These are phyloP conservation scores for Ceratothoa steindachneri DNA, from an alignment of 2,888 invertebrate species.

Conservation along the genomic window DNA sequence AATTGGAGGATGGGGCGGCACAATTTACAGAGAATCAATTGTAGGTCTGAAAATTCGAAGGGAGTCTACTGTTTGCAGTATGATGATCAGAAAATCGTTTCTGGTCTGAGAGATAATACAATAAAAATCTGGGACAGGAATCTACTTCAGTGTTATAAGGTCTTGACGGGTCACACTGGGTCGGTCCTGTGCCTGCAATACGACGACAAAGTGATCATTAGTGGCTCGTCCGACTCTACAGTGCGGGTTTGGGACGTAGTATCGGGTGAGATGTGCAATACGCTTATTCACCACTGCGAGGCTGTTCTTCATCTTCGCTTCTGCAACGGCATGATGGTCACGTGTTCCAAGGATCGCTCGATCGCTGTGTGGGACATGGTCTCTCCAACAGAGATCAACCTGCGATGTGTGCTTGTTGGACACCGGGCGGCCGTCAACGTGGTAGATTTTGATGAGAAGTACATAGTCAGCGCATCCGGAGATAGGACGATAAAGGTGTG, in stretches of 20 bases:
- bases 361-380: slow-evolving; percentile 99
- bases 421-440: slow-evolving; percentile 99
- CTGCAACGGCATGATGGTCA: slow-evolving; percentile 99
- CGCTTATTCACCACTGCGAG: slow-evolving; percentile 98
- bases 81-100: slow-evolving; percentile 94
- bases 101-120: slow-evolving; percentile 96
- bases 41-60: slow-evolving; percentile 97
- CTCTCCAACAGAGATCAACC: slow-evolving; percentile 89
- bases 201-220: slow-evolving; percentile 97
- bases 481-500: slow-evolving; percentile 98
- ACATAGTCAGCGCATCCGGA: slow-evolving; percentile 98
- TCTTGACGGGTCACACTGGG: slow-evolving; percentile 93
- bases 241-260: slow-evolving; percentile 97
- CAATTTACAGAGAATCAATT: slow-evolving; percentile 94
- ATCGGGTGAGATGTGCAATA: slow-evolving; percentile 94
- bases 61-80: slow-evolving; percentile 99
- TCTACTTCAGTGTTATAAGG: slow-evolving; percentile 73
- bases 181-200: slow-evolving; percentile 98
- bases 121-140: slow-evolving; percentile 99
- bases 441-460: slow-evolving; percentile 99
- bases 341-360: slow-evolving; percentile 98
- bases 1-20: slow-evolving; percentile 97
- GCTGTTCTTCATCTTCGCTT: slow-evolving; percentile 97
- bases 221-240: slow-evolving; percentile 95
- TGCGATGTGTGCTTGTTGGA: slow-evolving; percentile 93